Percentiles rank a stretch among this genome's conserved stretches.
Evolutionary conservation across 2,113 vertebrate genomes (phyloP).

Genomic region (Baryphthengus martii): DNA sequence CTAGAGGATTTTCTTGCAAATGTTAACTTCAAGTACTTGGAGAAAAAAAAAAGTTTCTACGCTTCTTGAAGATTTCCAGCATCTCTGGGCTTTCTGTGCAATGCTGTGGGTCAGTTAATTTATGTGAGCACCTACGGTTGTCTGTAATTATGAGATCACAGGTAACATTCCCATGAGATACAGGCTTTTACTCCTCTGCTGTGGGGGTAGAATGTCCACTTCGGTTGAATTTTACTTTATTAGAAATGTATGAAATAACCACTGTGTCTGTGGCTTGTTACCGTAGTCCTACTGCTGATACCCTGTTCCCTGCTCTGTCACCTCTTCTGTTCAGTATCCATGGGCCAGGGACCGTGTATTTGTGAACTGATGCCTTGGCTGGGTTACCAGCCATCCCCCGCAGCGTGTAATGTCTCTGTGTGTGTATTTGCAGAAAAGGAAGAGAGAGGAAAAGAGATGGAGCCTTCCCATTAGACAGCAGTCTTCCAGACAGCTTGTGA

Average conservation of each 20-base stretch:
- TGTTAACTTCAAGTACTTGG: background rate
- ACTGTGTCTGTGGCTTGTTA: background rate
- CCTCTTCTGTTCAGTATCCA: background rate
- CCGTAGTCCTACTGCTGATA: background rate
- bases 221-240: background rate
- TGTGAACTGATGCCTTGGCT: background rate
- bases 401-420: rapidly evolving
- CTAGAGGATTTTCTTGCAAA: background rate
- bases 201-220: background rate
- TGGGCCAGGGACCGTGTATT: background rate
- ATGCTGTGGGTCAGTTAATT: background rate
- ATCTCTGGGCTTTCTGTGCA: background rate
- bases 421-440: background rate
- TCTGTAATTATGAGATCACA: background rate
- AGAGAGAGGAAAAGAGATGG: slow-evolving; percentile 30
- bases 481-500: background rate
- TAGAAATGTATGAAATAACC: background rate
- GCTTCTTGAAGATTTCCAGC: background rate
- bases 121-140: background rate
- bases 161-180: background rate
- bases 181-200: background rate
- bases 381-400: background rate
- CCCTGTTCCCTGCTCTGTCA: background rate
- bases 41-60: background rate
- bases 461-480: background rate